Conservation (phyloP, 2,797 vertebrate species). For the Cyclura pinguis region DNA sequence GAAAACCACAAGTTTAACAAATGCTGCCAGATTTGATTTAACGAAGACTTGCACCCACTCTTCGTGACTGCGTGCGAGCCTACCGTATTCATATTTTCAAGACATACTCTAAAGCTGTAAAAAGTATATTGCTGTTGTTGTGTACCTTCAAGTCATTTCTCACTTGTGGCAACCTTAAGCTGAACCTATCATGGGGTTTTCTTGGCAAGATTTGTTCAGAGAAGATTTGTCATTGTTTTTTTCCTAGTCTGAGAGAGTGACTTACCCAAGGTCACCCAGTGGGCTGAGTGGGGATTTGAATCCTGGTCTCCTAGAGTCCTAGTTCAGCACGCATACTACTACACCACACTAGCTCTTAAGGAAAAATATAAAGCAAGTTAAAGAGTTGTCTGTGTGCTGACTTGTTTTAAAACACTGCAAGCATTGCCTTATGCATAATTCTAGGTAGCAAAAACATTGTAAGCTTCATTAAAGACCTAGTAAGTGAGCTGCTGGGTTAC, state of each 20-base stretch:
- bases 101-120: background rate
- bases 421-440: no score
- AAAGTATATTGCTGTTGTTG: background rate
- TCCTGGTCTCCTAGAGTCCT: no score
- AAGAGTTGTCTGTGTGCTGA: background rate
- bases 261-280: no score
- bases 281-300: no score
- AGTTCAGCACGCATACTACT: no score
- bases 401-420: background rate
- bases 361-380: background rate
- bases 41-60: background rate
- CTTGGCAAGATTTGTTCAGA: no score
- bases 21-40: background rate
- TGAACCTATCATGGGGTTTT: no score
- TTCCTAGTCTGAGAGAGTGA: no score
- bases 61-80: background rate
- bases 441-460: background rate
- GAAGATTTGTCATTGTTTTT: no score
- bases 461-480: background rate
- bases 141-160: no score
- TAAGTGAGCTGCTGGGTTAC: background rate
- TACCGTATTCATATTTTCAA: background rate
- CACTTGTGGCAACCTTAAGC: no score
- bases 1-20: background rate
- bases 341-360: no score